Evolutionary conservation across 2,113 vertebrate species (phyloP).

Genomic region (Cichladusa arquata): DNA sequence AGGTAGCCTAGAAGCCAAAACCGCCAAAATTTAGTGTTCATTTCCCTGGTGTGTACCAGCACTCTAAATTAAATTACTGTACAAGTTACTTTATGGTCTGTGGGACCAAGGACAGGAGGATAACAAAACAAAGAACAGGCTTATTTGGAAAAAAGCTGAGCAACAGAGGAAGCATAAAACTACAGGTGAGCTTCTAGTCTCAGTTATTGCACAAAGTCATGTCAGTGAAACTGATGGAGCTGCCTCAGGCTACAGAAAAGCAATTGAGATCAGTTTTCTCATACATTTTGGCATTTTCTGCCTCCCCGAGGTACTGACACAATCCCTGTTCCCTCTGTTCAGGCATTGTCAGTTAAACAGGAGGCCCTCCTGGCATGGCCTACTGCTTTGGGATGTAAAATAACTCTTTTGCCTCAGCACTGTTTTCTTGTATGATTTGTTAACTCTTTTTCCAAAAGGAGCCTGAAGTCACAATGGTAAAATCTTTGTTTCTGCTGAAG

Average conservation of each 20-base stretch:
- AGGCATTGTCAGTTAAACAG: neutral
- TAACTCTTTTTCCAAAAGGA: neutral
- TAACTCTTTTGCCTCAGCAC: neutral
- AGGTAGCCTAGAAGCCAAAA: neutral
- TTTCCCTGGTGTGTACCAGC: neutral
- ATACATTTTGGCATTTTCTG: neutral
- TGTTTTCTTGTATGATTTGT: neutral
- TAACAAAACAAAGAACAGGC: neutral
- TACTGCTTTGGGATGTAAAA: neutral
- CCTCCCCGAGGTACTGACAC: neutral
- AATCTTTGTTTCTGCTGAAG: neutral
- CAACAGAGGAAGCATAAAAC: neutral
- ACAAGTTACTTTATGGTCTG: neutral
- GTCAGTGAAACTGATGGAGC: neutral
- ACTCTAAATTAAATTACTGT: neutral
- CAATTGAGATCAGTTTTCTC: neutral
- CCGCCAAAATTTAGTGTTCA: neutral
- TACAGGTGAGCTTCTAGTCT: neutral
- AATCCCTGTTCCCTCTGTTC: neutral
- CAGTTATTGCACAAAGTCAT: neutral
- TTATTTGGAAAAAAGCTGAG: neutral
- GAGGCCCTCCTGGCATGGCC: neutral
- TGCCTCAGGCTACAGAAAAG: neutral
- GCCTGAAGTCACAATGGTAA: neutral
- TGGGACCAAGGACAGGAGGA: neutral